These are phyloP conservation scores for Apotomis betuletana DNA, from an alignment of 2,888 invertebrate species.

Conservation along the genomic window DNA sequence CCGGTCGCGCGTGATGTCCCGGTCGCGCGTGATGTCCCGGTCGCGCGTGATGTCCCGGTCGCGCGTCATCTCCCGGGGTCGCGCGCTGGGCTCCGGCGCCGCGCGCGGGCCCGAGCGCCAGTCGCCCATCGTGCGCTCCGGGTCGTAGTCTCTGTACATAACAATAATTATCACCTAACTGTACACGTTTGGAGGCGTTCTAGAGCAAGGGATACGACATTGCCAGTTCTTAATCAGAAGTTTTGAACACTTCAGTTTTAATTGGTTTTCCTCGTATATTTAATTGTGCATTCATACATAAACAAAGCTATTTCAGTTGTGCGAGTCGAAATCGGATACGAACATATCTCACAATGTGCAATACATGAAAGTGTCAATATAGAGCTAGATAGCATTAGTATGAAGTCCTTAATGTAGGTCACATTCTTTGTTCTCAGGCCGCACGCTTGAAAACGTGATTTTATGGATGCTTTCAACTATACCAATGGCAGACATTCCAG, in stretches of 20 bases:
- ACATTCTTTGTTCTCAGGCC: slow-evolving; percentile 19
- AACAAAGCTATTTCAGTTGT: background rate
- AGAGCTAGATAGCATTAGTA: background rate
- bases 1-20: slow-evolving; percentile 49
- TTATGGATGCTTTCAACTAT: background rate
- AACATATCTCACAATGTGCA: background rate
- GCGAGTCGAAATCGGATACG: background rate
- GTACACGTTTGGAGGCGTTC: too few relatives aligned
- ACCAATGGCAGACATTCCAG: slow-evolving; percentile 6
- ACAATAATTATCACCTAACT: background rate
- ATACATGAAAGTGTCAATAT: slow-evolving; percentile 4
- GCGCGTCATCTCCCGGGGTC: slow-evolving; percentile 54
- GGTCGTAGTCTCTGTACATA: slow-evolving; percentile 80
- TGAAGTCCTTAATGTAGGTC: slow-evolving; percentile 18
- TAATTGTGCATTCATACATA: too few relatives aligned
- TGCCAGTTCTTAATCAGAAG: too few relatives aligned
- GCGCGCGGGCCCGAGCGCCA: slow-evolving; percentile 89
- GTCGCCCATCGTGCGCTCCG: slow-evolving; percentile 88
- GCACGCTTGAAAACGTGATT: slow-evolving; percentile 23
- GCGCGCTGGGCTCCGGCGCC: slow-evolving; percentile 70
- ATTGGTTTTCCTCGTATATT: too few relatives aligned
- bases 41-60: slow-evolving; percentile 63
- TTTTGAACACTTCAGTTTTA: too few relatives aligned
- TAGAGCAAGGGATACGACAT: too few relatives aligned
- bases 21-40: slow-evolving; percentile 68